Conservation (phyloP, 2,113 vertebrate species). For the Dunckerocampus dactyliophorus region DNA sequence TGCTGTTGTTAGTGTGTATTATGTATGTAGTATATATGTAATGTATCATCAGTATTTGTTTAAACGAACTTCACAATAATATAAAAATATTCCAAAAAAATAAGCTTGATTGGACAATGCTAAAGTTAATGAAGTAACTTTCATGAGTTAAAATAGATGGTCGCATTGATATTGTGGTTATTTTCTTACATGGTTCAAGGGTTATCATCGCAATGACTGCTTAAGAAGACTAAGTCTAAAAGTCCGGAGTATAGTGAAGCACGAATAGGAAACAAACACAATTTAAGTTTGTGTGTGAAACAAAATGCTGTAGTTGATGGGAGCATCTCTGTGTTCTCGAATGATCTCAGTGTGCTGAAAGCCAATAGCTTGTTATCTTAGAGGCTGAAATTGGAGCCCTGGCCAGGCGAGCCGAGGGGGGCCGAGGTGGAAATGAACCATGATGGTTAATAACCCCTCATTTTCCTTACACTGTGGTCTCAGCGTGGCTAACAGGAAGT, state of each 20-base stretch:
- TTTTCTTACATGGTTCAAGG: background rate
- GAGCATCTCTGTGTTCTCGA: conserved; percentile 64
- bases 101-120: too few relatives aligned
- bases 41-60: too few relatives aligned
- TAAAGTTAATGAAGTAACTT: too few relatives aligned
- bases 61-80: too few relatives aligned
- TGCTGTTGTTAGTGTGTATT: too few relatives aligned
- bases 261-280: too few relatives aligned
- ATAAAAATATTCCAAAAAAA: too few relatives aligned
- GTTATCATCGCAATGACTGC: too few relatives aligned
- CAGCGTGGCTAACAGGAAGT: conserved; percentile 30
- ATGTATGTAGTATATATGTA: too few relatives aligned
- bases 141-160: background rate
- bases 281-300: conserved; percentile 67
- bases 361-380: conserved; percentile 73
- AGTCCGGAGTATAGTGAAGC: too few relatives aligned
- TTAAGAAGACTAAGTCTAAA: too few relatives aligned
- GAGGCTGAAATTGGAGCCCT: conserved; percentile 70
- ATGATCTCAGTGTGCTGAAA: conserved; percentile 73
- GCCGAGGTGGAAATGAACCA: conserved; percentile 67
- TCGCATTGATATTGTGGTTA: background rate
- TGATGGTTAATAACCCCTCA: conserved; percentile 69
- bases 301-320: conserved; percentile 64
- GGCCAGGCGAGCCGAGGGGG: conserved; percentile 59
- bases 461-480: conserved; percentile 67